phyloP scores from a whole-genome alignment of 2,113 vertebrate species.

The Platichthys flesus region DNA sequence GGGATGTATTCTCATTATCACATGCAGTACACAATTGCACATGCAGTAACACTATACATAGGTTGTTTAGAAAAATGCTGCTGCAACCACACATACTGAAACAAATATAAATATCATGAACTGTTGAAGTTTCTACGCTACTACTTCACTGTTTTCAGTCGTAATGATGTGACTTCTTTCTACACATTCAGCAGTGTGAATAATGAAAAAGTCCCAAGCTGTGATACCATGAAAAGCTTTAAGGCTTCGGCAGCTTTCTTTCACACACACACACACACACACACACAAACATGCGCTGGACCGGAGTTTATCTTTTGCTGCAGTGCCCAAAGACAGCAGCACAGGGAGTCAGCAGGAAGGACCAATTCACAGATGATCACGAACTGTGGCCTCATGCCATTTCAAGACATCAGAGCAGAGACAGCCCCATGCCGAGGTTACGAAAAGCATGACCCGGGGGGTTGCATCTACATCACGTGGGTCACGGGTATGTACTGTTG shows the following conservation, averaged over 20 bases:
- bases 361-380: conserved; percentile 58
- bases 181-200: background rate
- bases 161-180: background rate
- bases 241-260: conserved; percentile 11
- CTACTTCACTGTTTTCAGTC: no score
- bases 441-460: conserved; percentile 39
- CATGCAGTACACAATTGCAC: no score
- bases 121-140: no score
- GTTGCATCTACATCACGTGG: conserved; percentile 39
- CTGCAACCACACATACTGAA: background rate
- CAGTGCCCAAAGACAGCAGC: conserved; percentile 27
- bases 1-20: no score
- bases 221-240: background rate
- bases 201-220: background rate
- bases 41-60: background rate
- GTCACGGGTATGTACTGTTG: conserved; percentile 64
- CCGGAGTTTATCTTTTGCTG: conserved; percentile 10
- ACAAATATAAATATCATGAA: background rate
- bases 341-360: conserved; percentile 41
- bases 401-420: conserved; percentile 70
- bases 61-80: background rate
- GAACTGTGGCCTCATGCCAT: conserved; percentile 74
- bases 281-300: background rate
- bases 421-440: conserved; percentile 57
- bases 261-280: conserved; percentile 12